Conservation (phyloP, 64 coral and sea anemone species). For the Actinia tenebrosa region DNA sequence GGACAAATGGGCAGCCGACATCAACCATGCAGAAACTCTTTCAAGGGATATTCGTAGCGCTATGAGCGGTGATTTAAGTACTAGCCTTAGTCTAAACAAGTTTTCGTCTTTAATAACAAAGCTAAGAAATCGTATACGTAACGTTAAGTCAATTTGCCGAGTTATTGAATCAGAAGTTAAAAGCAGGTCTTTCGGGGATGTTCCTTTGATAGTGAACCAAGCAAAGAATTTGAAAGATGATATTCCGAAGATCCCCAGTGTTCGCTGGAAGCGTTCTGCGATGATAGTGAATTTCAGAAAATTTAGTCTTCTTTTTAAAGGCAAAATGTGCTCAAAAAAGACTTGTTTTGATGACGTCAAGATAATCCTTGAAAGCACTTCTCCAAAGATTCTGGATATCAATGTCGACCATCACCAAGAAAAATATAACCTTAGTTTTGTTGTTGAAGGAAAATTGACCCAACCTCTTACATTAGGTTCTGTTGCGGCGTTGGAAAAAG, state of each 20-base stretch:
- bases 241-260: not conserved
- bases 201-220: not conserved
- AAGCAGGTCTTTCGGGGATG: not conserved
- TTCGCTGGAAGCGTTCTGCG: not conserved
- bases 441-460: not conserved
- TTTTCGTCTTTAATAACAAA: constrained; percentile 4
- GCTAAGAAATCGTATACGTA: not conserved
- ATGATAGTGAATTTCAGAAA: not conserved
- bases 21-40: not conserved
- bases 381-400: not conserved
- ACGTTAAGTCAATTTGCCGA: not conserved
- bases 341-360: not conserved
- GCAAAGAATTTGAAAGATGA: not conserved
- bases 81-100: not conserved
- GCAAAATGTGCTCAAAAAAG: not conserved
- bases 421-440: not conserved
- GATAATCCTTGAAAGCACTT: not conserved
- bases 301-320: not conserved
- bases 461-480: not conserved
- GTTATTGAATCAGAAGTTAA: not conserved
- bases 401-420: not conserved
- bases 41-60: not conserved
- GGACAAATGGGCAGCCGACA: not conserved
- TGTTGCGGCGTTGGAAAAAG: not conserved
- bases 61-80: not conserved